phyloP scores from a whole-genome alignment of 2,797 vertebrate genomes.

The Natrix natrix region DNA sequence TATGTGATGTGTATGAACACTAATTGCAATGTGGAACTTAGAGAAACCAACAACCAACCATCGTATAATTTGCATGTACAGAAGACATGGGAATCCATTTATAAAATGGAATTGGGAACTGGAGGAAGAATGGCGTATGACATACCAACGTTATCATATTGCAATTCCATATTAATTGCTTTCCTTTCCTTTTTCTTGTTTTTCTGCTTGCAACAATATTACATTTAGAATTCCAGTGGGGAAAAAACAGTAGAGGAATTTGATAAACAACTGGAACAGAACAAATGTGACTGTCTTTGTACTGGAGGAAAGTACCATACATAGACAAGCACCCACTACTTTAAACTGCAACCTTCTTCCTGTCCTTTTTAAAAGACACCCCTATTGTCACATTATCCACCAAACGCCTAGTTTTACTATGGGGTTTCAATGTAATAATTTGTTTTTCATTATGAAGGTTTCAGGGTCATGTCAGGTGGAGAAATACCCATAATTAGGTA shows the following conservation, averaged over 20 bases:
- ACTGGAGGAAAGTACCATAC: not conserved
- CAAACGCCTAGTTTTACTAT: not conserved
- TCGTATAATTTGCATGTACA: conserved; percentile 40
- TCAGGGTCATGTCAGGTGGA: not conserved
- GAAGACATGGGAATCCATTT: not conserved
- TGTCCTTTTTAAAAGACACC: no score
- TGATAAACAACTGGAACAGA: not conserved
- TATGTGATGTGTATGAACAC: not conserved
- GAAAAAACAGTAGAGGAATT: not conserved
- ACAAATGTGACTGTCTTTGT: not conserved
- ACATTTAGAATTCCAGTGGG: no score
- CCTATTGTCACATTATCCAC: not conserved
- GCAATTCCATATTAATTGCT: not conserved
- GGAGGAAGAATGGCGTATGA: not conserved
- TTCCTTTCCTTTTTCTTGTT: not conserved
- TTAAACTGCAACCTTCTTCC: not conserved
- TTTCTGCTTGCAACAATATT: not conserved
- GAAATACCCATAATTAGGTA: not conserved
- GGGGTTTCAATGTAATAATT: no score
- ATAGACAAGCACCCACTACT: not conserved
- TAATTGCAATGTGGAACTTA: conserved; percentile 18
- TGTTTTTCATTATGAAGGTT: not conserved
- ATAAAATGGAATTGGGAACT: conserved; percentile 27
- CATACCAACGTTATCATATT: not conserved
- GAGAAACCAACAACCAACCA: conserved; percentile 10